These are phyloP conservation scores for Nemoura dubitans DNA, from an alignment of 2,888 invertebrate species.

Conservation along the genomic window DNA sequence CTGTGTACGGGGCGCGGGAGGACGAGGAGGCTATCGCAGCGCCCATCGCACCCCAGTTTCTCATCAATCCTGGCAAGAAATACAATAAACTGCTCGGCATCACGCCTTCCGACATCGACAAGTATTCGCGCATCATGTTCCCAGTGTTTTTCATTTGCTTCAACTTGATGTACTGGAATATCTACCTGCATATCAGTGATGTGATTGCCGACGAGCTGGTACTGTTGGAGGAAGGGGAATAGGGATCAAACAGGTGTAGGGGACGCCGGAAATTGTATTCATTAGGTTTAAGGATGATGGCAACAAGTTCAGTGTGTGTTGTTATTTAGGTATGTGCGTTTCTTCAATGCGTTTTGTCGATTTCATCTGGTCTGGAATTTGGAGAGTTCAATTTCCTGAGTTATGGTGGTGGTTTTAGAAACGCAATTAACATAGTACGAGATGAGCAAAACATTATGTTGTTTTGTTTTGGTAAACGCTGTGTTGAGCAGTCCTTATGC, in stretches of 20 bases:
- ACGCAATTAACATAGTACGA: too few species aligned
- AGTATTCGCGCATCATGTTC: slow-evolving; percentile 97
- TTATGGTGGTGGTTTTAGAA: too few species aligned
- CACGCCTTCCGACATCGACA: slow-evolving; percentile 98
- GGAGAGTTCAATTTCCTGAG: too few species aligned
- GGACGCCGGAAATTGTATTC: neutral
- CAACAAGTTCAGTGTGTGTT: neutral
- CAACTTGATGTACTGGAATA: slow-evolving; percentile 98
- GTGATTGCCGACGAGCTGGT: slow-evolving; percentile 94
- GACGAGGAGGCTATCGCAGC: slow-evolving; percentile 69
- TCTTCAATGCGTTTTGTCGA: neutral
- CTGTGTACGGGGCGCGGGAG: slow-evolving; percentile 76
- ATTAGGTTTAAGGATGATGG: neutral
- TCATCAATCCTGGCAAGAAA: slow-evolving; percentile 86
- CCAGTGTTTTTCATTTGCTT: slow-evolving; percentile 98
- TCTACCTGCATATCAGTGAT: slow-evolving; percentile 95
- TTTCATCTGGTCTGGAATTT: too few species aligned
- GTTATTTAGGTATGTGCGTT: neutral
- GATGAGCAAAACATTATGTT: too few species aligned
- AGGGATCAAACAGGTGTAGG: slow-evolving; percentile 31
- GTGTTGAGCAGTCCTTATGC: too few species aligned
- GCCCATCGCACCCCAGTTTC: slow-evolving; percentile 70
- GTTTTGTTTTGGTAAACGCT: too few species aligned
- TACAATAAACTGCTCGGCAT: slow-evolving; percentile 90
- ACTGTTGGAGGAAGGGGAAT: slow-evolving; percentile 76